Conservation (phyloP, 2,113 vertebrate species). For the Silurus glanis region DNA sequence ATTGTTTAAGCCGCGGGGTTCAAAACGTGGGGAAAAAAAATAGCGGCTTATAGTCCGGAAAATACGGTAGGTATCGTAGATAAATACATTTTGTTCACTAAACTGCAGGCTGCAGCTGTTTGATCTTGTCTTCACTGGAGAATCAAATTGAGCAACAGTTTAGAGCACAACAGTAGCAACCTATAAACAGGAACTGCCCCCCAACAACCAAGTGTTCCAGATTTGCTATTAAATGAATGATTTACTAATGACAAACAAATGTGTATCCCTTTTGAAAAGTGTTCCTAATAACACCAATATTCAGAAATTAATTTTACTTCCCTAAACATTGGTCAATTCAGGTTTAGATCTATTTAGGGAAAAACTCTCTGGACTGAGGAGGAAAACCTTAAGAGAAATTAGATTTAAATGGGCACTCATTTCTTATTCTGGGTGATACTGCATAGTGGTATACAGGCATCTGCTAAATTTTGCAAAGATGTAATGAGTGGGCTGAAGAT, state of each 20-base stretch:
- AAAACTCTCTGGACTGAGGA: neutral
- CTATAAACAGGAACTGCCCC: neutral
- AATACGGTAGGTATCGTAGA: neutral
- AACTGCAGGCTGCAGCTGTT: neutral
- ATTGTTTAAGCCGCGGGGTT: too few relatives aligned
- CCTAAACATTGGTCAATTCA: neutral
- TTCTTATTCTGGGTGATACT: neutral
- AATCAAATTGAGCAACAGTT: slow-evolving; percentile 6
- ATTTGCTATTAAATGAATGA: neutral
- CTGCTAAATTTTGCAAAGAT: neutral
- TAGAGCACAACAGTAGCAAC: neutral
- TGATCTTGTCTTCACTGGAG: neutral
- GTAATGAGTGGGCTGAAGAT: neutral
- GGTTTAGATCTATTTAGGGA: neutral
- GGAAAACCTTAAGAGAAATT: neutral
- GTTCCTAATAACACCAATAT: neutral
- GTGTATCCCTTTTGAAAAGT: neutral
- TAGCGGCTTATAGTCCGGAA: too few relatives aligned
- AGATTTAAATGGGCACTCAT: neutral
- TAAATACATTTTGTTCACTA: neutral
- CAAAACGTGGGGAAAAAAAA: too few relatives aligned
- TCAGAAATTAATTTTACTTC: neutral
- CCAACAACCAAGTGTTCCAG: neutral
- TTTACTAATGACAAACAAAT: neutral
- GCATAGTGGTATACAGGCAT: neutral